Base-by-base conservation (phyloP, 1,140 invertebrate genomes). In the Drosophila orosa region DNA sequence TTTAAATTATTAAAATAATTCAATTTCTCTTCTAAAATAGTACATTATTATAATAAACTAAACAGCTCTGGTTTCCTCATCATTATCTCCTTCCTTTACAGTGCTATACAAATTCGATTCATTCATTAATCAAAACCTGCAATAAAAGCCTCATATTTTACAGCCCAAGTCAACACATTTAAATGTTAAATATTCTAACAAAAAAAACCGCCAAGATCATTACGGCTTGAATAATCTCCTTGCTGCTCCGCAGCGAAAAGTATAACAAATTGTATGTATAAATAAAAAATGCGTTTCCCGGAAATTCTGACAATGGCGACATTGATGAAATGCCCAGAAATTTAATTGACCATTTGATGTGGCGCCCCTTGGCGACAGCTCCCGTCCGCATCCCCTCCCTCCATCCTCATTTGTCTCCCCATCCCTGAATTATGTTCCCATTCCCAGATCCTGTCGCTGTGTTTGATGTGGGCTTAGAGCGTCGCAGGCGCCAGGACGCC, bases 301-400 rank as follows among this genome's bases (percentile, higher is more conserved):
- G 72, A 75, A 75, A 75, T 54, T 74, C 56, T 61, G 79, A 82
- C 67, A 78, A 74, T 84, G 60, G 40, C 69, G 80, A 78, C 52
- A 71, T 78, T 84, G 80, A 84, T 79, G 80, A 79, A 83, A 83
- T 84, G 56, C 74, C 74, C 76, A 59, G 76, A 71, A 72, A 80
- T 89, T 87, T 87, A 89, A 89, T 89, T 87, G 80, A 80, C 76
- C 83, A 74, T 83, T 85, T 85, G 78, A 63, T 79, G 80, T 79
- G 63, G 63, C 80, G 60, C 62, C 79, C 40, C 60, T n/a, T 35
- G 42, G 52, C 73, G 45, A 31, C 62, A 40, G 60, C 4, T 27
- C 33, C 17, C 48, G 19, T 27, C 31, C 31, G 6, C 29, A 15
- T 17, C 7, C 13, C 37, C 45, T 15, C 3, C 22, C 15, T 22